Percentiles rank a stretch among this genome's conserved stretches.
phyloP scores from a whole-genome alignment of 2,888 invertebrate species.

The Antheraea assamensis region DNA sequence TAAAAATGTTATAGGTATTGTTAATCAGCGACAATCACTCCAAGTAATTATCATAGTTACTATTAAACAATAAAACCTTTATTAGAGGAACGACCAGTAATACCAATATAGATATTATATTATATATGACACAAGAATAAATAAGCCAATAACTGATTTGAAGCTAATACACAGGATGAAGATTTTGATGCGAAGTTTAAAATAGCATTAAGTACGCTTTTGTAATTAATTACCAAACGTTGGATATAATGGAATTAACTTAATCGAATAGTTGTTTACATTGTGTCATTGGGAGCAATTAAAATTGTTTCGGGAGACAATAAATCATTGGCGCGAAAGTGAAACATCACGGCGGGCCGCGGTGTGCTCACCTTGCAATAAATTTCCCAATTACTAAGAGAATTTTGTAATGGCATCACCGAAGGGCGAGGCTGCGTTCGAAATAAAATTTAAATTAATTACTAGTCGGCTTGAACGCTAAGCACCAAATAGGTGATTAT shows the following conservation, averaged over 20 bases:
- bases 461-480: constrained; percentile 26
- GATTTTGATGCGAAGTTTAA: constrained; percentile 36
- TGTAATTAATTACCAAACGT: constrained; percentile 71
- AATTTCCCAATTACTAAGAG: constrained; percentile 78
- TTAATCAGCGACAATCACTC: too few species aligned
- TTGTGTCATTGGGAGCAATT: constrained; percentile 79
- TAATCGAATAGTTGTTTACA: constrained; percentile 83
- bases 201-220: constrained; percentile 56
- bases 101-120: too few species aligned
- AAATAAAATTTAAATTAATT: constrained; percentile 75
- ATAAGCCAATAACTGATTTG: neutral
- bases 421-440: constrained; percentile 46
- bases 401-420: constrained; percentile 68
- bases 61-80: too few species aligned
- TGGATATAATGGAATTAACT: constrained; percentile 77
- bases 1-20: too few species aligned
- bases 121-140: too few species aligned
- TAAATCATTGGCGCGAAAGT: constrained; percentile 80
- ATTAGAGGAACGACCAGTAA: too few species aligned
- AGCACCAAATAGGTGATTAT: constrained; percentile 15
- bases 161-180: constrained; percentile 24
- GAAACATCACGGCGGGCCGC: constrained; percentile 74
- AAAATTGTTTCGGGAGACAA: constrained; percentile 79
- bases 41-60: too few species aligned
- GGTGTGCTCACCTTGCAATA: constrained; percentile 78